Base-by-base conservation (phyloP, 2,113 vertebrate species). In the Oncorhynchus tshawytscha region DNA sequence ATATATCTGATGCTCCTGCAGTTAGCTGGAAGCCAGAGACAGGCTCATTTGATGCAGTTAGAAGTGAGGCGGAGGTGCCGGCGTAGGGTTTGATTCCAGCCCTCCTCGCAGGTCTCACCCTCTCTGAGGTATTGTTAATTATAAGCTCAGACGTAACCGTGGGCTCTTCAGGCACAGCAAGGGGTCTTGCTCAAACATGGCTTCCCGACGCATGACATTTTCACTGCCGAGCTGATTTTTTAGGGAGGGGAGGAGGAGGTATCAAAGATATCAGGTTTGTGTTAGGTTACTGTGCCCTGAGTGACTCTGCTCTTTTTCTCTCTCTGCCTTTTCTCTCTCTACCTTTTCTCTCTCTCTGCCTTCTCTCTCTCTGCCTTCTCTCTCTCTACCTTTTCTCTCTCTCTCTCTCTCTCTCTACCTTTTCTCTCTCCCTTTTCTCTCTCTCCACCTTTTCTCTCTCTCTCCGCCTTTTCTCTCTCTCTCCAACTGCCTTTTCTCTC, bases 121-220 rank as follows among this genome's bases (percentile, higher is more conserved):
- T 70, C 71, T 49, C 78, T 78, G 68, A 80, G 78, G 73, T 77
- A 70, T 77, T 73, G 72, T 80, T 82, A 80, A 80, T 85, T 82
- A 80, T 70, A 59, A 60, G 34, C 29, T 0, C 65, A 75, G 77
- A 80, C 62, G 13, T 78, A 70, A 85, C 81, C 73, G 71, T 64
- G 39, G 83, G 79, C 75, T 78, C 77, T 82, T 75, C 51, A 70
- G 45, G 67, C 77, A 70, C 74, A 81, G 72, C 72, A 15, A 62
- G 51, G 16, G 3, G 72, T 67, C 67, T 72, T 70, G 71, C 79
- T 86, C 77, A 81, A 79, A 73, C 69, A 71, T 45, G 8, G 39
- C 9, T 45, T 9, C 75, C 49, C 71, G 27, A 62, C 57, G 16
- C 77, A 75, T 85, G 72, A 77, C n/a, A 9, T 76, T 80, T 16